A percentile compares a stretch with the other conserved stretches of the same genome.
These are phyloP conservation scores for Drosophila pseudotalamancana DNA, from an alignment of 2,888 invertebrate genomes.

Conservation along the genomic window DNA sequence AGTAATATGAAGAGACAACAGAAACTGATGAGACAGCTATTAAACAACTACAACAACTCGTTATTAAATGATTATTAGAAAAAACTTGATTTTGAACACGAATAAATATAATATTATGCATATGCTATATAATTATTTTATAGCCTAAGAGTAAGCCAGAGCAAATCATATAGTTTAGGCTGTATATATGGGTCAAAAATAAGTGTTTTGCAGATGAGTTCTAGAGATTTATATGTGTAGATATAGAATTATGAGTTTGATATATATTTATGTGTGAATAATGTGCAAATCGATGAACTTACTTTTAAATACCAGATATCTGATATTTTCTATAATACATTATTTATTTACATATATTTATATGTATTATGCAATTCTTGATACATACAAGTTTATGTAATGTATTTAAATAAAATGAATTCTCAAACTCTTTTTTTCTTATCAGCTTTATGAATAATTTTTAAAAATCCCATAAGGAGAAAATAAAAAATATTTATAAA, in stretches of 20 bases:
- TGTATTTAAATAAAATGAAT: no score
- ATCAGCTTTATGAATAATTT: background rate
- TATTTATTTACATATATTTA: no score
- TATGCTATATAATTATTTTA: background rate
- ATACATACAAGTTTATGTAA: no score
- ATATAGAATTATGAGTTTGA: no score
- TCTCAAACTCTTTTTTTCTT: background rate
- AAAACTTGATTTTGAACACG: background rate
- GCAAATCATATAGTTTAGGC: background rate
- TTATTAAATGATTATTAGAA: background rate
- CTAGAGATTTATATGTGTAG: no score
- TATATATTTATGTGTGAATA: background rate
- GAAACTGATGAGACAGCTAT: slow-evolving; percentile 8
- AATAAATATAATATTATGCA: background rate
- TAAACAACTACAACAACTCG: background rate
- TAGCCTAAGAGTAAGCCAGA: background rate
- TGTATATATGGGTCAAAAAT: background rate
- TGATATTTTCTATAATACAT: no score
- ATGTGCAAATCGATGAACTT: background rate
- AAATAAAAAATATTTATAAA: background rate
- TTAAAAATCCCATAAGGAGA: no score
- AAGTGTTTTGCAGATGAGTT: no score
- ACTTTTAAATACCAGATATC: no score
- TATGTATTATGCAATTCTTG: no score
- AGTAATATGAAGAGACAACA: slow-evolving; percentile 13